Conservation (phyloP, 2,797 vertebrate genomes). For the Eulemur albifrons region DNA sequence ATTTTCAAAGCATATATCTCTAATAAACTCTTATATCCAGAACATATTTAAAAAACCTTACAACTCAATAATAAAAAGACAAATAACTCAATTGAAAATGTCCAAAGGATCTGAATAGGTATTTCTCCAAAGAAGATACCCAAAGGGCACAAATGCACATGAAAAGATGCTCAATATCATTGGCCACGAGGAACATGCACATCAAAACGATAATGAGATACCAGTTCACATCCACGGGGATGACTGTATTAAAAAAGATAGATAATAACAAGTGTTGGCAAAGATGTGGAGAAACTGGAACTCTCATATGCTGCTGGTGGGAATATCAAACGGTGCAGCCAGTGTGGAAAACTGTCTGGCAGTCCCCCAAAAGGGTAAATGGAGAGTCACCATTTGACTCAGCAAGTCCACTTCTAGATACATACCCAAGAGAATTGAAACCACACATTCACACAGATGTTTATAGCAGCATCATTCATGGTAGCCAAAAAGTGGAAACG, state of each 20-base stretch:
- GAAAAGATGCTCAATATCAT: not conserved
- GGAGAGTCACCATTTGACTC: rapidly evolving
- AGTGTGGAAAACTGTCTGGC: not conserved
- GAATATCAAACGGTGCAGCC: not conserved
- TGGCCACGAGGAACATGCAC: not conserved
- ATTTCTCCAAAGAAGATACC: not conserved
- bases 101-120: not conserved
- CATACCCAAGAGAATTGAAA: not conserved
- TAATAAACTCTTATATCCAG: not conserved
- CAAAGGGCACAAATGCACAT: not conserved
- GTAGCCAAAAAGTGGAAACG: not conserved
- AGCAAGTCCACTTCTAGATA: not conserved
- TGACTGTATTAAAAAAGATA: not conserved
- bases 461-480: not conserved
- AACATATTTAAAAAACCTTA: not conserved
- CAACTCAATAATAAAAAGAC: not conserved
- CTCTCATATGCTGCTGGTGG: not conserved
- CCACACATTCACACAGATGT: not conserved
- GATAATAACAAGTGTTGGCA: not conserved
- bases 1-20: not conserved
- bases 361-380: not conserved
- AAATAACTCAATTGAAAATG: not conserved
- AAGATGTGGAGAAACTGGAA: not conserved
- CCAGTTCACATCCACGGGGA: rapidly evolving
- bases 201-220: not conserved